Evolutionary conservation across 1,140 invertebrate species (phyloP).

Genomic region (Rhyzopertha dominica): DNA sequence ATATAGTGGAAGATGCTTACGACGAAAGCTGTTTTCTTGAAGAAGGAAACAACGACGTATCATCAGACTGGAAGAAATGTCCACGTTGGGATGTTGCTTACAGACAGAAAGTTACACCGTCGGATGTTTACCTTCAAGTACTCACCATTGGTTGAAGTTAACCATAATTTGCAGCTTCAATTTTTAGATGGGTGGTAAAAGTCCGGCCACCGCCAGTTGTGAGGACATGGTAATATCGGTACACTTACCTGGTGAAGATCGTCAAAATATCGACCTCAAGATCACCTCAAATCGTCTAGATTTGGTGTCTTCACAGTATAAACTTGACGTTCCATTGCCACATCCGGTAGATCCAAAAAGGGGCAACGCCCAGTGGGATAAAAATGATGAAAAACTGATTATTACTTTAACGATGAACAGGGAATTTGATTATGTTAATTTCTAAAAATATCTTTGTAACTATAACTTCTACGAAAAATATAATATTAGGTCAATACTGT

Average conservation of each 20-base stretch:
- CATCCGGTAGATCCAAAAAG: conserved; percentile 73
- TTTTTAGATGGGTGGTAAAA: conserved; percentile 76
- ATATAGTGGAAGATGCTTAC: conserved; percentile 17
- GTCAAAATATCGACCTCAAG: conserved; percentile 62
- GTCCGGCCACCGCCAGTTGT: conserved; percentile 73
- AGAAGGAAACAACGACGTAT: conserved; percentile 2
- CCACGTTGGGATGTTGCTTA: conserved; percentile 80
- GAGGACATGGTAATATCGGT: conserved; percentile 77
- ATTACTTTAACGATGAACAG: conserved; percentile 65
- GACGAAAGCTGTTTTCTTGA: conserved; percentile 15
- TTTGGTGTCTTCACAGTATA: conserved; percentile 55
- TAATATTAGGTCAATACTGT: too few species aligned
- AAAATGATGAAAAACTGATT: conserved; percentile 58
- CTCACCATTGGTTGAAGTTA: conserved; percentile 10
- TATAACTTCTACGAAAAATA: too few species aligned
- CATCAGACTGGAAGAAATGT: conserved; percentile 49
- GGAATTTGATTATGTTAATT: conserved; percentile 80
- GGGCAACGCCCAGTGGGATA: conserved; percentile 74
- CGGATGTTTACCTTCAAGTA: conserved; percentile 81
- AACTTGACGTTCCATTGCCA: conserved; percentile 68
- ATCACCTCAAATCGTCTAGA: conserved; percentile 66
- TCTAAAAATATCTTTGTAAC: too few species aligned
- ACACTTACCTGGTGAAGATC: conserved; percentile 64
- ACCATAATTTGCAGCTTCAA: background rate
- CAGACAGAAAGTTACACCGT: conserved; percentile 75